Evolutionary conservation across 1,140 invertebrate species (phyloP), one percentile per base, ranked within the genome.

Genomic region (Drosophila tristis): DNA sequence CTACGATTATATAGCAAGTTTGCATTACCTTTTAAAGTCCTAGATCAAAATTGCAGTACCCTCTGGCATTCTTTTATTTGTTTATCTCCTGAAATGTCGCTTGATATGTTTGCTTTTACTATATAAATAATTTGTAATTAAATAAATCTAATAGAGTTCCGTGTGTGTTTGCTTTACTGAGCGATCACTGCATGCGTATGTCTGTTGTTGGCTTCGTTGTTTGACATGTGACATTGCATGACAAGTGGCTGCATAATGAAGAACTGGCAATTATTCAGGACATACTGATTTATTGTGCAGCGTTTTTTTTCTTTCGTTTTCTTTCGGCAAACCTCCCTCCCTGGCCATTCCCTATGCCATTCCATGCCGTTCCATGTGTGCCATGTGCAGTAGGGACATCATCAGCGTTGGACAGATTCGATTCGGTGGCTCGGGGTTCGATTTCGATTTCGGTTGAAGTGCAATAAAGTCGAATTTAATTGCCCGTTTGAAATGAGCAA

Each of bases 401-500:
- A 35, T 60, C 31, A 35, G 57, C 59, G 60, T 59, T 73, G 54
- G 67, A 58, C 15, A 23, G 49, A 72, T 72, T 72, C 68, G 71
- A 58, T 62, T 55, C 49, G 49, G 48, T 61, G 56, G 4, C 11
- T 13, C 35, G 1, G 39, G 23, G 55, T 16, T 54, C 49, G 53
- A 39, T 72, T 58, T 76, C 70, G 74, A 35, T 47, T 35, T 58
- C 47, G 20, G 60, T 56, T 66, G 74, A 78, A 89, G 78, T 89
- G 78, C 84, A 86, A 86, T 86, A 90, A 90, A 90, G 80, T 90
- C 76, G 86, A 90, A 90, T 90, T 90, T 90, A 90, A 90, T 90
- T 90, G 86, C 74, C 80, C 84, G 78, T 82, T 90, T 82, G 86
- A 90, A 90, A 86, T 85, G 85, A 89, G 77, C 85, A 90, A 90